These are phyloP conservation scores for Ophthalmolycus amberensis DNA, from an alignment of 2,113 vertebrate genomes.

Conservation along the genomic window DNA sequence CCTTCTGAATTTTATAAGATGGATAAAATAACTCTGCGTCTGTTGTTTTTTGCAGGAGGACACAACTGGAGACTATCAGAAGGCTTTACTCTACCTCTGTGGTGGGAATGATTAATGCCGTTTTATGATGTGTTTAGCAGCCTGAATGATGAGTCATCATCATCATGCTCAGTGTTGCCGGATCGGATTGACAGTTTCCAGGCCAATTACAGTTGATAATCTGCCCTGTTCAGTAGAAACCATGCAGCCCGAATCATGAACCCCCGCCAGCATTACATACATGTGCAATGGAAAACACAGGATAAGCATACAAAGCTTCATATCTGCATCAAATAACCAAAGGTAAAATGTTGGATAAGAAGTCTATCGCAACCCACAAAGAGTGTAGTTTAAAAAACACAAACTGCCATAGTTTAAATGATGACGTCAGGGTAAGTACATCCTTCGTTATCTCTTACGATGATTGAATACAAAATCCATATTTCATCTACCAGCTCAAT, in stretches of 20 bases:
- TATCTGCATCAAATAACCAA: too few species aligned
- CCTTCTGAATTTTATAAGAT: neutral
- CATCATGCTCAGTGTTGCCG: neutral
- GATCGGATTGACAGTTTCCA: neutral
- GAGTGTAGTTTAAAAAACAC: too few species aligned
- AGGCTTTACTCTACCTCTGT: slow-evolving; percentile 91
- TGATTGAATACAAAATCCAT: too few species aligned
- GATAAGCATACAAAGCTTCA: neutral
- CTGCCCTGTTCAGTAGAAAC: neutral
- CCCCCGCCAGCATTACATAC: neutral
- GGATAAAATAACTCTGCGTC: neutral
- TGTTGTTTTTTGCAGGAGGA: slow-evolving; percentile 85
- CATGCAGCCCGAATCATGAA: neutral
- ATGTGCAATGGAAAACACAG: neutral
- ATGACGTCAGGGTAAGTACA: too few species aligned
- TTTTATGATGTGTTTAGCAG: slow-evolving; percentile 27
- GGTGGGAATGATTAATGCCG: slow-evolving; percentile 88
- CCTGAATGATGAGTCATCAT: slow-evolving; percentile 47
- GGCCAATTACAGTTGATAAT: neutral
- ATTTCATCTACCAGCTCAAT: neutral
- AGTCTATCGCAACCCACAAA: too few species aligned
- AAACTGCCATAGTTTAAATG: too few species aligned
- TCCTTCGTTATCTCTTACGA: too few species aligned
- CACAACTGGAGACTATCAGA: slow-evolving; percentile 93
- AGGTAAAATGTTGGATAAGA: too few species aligned